Evolutionary conservation across 2,888 invertebrate species (phyloP).

Genomic region (Escarpia spicata): DNA sequence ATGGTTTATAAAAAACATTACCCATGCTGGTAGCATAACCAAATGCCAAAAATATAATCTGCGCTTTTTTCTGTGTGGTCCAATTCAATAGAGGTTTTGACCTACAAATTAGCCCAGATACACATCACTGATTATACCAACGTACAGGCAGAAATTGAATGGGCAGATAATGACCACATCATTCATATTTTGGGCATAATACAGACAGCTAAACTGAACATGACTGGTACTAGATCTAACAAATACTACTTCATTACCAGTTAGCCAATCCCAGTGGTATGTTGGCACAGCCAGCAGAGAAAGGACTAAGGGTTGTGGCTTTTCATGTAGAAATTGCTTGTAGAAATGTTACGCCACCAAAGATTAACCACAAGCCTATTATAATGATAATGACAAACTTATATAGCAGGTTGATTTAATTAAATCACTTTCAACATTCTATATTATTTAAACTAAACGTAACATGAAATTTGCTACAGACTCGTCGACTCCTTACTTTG

Average conservation of each 20-base stretch:
- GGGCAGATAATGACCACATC: neutral
- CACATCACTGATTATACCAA: neutral
- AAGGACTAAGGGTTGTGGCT: neutral
- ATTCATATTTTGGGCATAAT: neutral
- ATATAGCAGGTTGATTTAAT: no score
- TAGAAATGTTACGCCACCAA: no score
- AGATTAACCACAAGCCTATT: no score
- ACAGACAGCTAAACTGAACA: neutral
- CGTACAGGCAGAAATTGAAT: neutral
- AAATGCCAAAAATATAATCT: no score
- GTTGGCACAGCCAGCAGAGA: neutral
- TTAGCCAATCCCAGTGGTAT: neutral
- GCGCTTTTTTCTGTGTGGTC: no score
- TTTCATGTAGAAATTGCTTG: no score
- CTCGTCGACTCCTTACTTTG: no score
- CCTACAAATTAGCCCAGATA: neutral
- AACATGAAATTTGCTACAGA: no score
- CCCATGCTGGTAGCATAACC: neutral
- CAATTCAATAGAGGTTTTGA: neutral
- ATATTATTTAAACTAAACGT: no score
- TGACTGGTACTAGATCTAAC: neutral
- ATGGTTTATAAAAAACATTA: neutral
- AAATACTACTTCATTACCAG: neutral
- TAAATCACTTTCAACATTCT: no score
- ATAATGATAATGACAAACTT: no score